These are phyloP conservation scores for Sitta europaea DNA, from an alignment of 2,113 vertebrate genomes.

Conservation along the genomic window DNA sequence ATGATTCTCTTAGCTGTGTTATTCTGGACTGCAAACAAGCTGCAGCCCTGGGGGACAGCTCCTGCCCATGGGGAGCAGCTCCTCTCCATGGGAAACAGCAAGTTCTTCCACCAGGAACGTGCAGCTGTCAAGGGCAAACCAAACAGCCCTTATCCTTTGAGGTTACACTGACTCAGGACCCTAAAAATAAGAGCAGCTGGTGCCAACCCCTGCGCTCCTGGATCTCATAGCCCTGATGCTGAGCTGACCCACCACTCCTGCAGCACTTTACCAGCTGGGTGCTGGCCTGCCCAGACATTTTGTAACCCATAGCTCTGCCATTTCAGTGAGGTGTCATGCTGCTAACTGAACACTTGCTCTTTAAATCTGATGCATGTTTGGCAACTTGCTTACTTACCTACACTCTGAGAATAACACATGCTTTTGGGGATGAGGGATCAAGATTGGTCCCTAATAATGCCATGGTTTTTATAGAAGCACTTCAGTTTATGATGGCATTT, in stretches of 20 bases:
- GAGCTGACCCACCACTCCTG: not conserved
- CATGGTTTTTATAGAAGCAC: not conserved
- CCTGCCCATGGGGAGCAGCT: not conserved
- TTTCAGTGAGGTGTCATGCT: not conserved
- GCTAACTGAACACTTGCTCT: not conserved
- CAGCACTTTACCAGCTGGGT: rapidly evolving
- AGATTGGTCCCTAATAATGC: not conserved
- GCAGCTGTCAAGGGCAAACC: not conserved
- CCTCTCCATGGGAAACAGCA: not conserved
- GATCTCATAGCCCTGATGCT: not conserved
- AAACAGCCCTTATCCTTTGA: rapidly evolving
- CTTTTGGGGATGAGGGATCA: not conserved
- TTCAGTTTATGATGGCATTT: not conserved
- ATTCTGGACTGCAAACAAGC: not conserved
- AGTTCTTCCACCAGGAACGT: not conserved
- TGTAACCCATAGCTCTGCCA: not conserved
- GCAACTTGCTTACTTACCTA: not conserved
- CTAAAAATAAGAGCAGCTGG: not conserved
- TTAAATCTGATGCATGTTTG: not conserved
- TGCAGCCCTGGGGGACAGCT: not conserved
- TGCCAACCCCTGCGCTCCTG: not conserved
- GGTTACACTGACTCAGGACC: not conserved
- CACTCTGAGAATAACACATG: not conserved
- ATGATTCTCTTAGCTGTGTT: not conserved
- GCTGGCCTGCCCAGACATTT: not conserved